Evolutionary conservation across 2,113 vertebrate genomes (phyloP).

Genomic region (Sturnira hondurensis): DNA sequence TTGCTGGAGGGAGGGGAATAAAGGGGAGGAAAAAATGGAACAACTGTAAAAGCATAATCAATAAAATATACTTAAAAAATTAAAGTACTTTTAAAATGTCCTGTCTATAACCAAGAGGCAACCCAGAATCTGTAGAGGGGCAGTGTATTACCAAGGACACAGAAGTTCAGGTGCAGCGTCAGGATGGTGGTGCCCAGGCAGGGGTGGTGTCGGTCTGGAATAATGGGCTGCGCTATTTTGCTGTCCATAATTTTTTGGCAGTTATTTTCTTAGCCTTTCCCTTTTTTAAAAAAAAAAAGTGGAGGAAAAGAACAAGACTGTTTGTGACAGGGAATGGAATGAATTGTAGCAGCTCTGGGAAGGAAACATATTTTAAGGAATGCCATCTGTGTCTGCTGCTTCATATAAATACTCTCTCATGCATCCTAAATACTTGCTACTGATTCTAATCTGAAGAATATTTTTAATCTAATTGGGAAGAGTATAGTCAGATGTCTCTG

Average conservation of each 20-base stretch:
- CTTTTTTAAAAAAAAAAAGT: background rate
- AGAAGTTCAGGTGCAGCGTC: background rate
- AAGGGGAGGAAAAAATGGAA: no score
- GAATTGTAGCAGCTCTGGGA: background rate
- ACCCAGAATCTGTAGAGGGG: background rate
- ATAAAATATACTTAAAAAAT: no score
- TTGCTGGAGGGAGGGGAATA: no score
- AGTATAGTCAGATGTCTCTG: constrained; percentile 9
- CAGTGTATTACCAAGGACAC: background rate
- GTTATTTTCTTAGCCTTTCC: background rate
- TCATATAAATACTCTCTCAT: background rate
- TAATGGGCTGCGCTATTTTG: background rate
- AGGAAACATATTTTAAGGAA: background rate
- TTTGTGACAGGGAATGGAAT: background rate
- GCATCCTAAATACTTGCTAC: background rate
- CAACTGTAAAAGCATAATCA: no score
- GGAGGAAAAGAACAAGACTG: background rate
- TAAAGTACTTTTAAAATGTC: background rate
- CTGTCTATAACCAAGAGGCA: background rate
- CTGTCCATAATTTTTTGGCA: constrained; percentile 27
- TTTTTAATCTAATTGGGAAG: constrained; percentile 5
- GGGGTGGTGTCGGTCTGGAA: background rate
- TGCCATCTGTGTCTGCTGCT: background rate
- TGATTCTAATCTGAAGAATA: constrained; percentile 31
- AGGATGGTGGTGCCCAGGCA: background rate